phyloP scores from a whole-genome alignment of 2,888 invertebrate species.

The Exephanes ischioxanthus region DNA sequence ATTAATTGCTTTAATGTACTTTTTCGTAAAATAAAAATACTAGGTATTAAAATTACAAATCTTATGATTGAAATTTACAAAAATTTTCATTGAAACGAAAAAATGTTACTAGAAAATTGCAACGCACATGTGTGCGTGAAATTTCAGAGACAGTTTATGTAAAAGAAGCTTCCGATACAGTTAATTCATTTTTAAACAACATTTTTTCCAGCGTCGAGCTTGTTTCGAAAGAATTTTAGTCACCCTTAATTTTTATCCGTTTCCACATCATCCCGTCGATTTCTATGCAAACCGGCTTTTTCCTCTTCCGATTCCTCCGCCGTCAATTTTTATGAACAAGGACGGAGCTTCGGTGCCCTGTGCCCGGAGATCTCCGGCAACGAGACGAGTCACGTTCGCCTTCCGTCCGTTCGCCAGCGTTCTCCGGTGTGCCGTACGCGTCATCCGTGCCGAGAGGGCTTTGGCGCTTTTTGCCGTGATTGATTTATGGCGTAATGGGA shows the following conservation, averaged over 20 bases:
- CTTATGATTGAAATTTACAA: too few species aligned
- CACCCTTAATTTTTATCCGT: background rate
- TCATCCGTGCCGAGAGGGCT: conserved; percentile 67
- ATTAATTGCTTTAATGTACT: too few species aligned
- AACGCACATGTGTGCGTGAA: too few species aligned
- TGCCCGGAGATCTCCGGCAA: conserved; percentile 36
- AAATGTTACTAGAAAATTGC: too few species aligned
- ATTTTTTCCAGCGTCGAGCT: too few species aligned
- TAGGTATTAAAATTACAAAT: too few species aligned
- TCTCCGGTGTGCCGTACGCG: conserved; percentile 63
- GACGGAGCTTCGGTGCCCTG: conserved; percentile 21
- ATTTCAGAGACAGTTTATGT: too few species aligned
- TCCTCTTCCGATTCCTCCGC: conserved; percentile 13
- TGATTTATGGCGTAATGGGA: conserved; percentile 81
- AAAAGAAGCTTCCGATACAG: too few species aligned
- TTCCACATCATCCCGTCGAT: conserved; percentile 38
- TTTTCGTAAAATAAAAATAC: too few species aligned
- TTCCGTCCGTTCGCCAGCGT: conserved; percentile 54
- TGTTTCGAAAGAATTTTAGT: background rate
- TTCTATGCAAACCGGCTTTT: conserved; percentile 24
- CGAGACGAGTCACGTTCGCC: conserved; percentile 61
- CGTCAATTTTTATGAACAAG: conserved; percentile 49
- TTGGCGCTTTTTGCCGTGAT: conserved; percentile 78
- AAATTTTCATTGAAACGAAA: too few species aligned
- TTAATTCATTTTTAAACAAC: too few species aligned